phyloP scores from a whole-genome alignment of 2,797 vertebrate species.

The Selene dorsalis region DNA sequence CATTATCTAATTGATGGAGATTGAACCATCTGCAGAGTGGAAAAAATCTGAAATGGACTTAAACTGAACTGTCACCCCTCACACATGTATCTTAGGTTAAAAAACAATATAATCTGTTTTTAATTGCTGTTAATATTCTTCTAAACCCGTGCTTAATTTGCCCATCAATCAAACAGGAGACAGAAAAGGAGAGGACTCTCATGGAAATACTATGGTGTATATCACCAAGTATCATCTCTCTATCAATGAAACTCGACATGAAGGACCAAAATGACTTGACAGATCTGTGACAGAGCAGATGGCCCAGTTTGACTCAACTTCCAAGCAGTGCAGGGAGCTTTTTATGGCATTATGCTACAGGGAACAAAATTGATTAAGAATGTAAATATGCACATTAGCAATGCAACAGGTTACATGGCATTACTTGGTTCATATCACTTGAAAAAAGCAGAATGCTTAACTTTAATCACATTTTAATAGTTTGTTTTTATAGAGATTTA shows the following conservation, averaged over 20 bases:
- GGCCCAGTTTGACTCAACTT: not conserved
- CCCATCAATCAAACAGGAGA: not conserved
- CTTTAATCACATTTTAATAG: not conserved
- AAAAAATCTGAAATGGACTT: not conserved
- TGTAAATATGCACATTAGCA: not conserved
- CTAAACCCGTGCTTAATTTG: not conserved
- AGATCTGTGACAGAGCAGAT: not conserved
- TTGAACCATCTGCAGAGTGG: not conserved
- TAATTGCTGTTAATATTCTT: not conserved
- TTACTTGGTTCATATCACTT: not conserved
- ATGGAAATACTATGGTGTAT: not conserved
- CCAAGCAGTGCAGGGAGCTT: not conserved
- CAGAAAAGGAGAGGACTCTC: not conserved
- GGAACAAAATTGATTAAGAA: not conserved
- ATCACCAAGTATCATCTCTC: not conserved
- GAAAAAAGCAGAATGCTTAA: slow-evolving; percentile 1
- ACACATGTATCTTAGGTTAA: not conserved
- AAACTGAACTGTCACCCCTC: not conserved
- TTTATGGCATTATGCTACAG: not conserved
- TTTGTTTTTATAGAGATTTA: not conserved
- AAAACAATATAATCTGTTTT: not conserved
- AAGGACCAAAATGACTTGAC: not conserved
- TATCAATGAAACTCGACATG: not conserved
- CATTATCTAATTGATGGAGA: slow-evolving; percentile 8
- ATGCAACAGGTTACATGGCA: not conserved